Conservation (phyloP, 2,888 invertebrate genomes). For the Lithophane leautieri region DNA sequence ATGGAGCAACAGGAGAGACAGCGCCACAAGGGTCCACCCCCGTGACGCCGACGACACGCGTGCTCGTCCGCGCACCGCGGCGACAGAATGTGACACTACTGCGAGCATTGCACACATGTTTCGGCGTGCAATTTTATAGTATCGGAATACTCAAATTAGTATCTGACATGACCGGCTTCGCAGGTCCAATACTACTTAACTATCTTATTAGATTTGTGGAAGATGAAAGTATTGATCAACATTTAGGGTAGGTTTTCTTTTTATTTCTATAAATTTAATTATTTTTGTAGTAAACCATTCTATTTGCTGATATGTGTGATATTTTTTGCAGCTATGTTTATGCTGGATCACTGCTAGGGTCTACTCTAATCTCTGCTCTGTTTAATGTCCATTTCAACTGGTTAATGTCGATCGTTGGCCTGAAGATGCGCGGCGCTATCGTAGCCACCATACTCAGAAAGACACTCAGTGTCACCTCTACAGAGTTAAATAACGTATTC, state of each 20-base stretch:
- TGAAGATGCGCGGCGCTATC: conserved; percentile 96
- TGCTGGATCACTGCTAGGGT: conserved; percentile 82
- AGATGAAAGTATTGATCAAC: conserved; percentile 92
- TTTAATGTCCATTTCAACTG: conserved; percentile 97
- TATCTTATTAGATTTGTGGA: conserved; percentile 95
- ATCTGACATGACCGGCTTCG: conserved; percentile 96
- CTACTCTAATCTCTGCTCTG: conserved; percentile 91
- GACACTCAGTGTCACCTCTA: conserved; percentile 87
- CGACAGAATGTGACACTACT: conserved; percentile 91
- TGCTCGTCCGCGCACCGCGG: conserved; percentile 78
- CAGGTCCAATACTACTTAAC: conserved; percentile 96
- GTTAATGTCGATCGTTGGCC: conserved; percentile 94
- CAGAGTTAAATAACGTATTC: conserved; percentile 83
- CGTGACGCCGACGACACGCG: conserved; percentile 83
- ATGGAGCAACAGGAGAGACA: conserved; percentile 82
- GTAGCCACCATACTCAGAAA: conserved; percentile 93
- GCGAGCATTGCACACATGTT: conserved; percentile 93
- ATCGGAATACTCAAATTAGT: conserved; percentile 95
- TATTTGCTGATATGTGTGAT: background rate
- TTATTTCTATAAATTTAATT: background rate
- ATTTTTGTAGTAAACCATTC: background rate
- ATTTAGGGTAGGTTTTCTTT: conserved; percentile 90
- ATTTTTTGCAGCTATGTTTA: conserved; percentile 82
- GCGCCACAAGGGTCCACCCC: conserved; percentile 81
- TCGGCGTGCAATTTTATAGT: conserved; percentile 95